phyloP scores from a whole-genome alignment of 2,113 vertebrate genomes.

The Gymnarchus niloticus region DNA sequence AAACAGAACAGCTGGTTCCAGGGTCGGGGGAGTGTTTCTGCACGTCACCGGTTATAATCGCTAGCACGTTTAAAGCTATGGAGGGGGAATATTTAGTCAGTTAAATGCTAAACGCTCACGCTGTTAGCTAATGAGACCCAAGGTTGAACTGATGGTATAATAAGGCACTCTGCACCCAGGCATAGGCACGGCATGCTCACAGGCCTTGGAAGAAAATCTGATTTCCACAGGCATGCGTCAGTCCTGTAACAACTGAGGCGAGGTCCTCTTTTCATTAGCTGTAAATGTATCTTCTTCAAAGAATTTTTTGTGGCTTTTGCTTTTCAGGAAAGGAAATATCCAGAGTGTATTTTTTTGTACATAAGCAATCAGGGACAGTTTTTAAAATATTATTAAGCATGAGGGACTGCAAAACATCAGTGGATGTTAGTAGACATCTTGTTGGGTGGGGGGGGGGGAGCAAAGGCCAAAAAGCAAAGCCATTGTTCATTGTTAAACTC shows the following conservation, averaged over 20 bases:
- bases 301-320: not conserved
- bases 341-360: not conserved
- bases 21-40: not conserved
- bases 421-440: not conserved
- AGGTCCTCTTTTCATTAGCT: not conserved
- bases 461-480: not conserved
- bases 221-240: not conserved
- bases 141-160: constrained; percentile 13
- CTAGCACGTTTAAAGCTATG: not conserved
- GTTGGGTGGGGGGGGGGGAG: not conserved
- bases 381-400: not conserved
- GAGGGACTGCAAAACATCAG: not conserved
- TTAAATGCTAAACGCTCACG: not conserved
- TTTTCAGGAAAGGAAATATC: not conserved
- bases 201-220: not conserved
- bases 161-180: not conserved
- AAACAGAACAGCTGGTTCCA: not conserved
- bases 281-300: not conserved
- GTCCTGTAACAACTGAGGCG: too few relatives aligned
- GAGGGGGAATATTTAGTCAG: constrained; percentile 7
- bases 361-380: not conserved
- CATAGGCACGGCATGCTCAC: not conserved
- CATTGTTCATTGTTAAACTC: not conserved
- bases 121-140: not conserved
- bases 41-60: not conserved